Evolutionary conservation across 2,113 vertebrate genomes (phyloP).

Genomic region (Pedionomus torquatus): DNA sequence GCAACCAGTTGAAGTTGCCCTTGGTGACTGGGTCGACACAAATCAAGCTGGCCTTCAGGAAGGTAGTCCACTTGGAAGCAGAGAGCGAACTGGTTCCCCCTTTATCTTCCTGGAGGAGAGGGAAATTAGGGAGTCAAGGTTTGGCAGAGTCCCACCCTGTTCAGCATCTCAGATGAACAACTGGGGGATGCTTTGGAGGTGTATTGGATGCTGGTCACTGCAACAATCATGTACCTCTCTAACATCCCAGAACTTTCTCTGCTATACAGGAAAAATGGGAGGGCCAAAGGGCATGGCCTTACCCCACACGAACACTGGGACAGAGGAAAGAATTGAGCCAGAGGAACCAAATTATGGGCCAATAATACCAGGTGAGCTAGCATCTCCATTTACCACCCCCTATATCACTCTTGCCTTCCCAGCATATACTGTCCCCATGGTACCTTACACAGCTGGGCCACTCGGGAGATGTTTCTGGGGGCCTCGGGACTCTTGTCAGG

Average conservation of each 20-base stretch:
- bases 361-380: not conserved
- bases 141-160: not conserved
- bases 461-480: constrained; percentile 85
- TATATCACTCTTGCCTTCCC: not conserved
- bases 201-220: not conserved
- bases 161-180: not conserved
- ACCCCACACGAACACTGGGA: not conserved
- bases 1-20: constrained; percentile 88
- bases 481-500: constrained; percentile 83
- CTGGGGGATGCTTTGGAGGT: too few relatives aligned
- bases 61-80: constrained; percentile 91
- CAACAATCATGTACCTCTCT: not conserved
- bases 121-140: not conserved
- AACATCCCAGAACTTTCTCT: not conserved
- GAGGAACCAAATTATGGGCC: not conserved
- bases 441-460: constrained; percentile 94
- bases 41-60: constrained; percentile 90
- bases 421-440: accelerated
- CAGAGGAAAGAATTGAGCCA: not conserved
- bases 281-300: accelerated
- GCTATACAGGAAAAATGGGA: not conserved
- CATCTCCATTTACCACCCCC: not conserved
- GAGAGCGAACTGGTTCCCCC: constrained; percentile 84
- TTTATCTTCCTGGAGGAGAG: constrained; percentile 81
- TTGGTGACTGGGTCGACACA: constrained; percentile 84